Percentiles rank a stretch among this genome's conserved stretches.
phyloP scores from a whole-genome alignment of 2,888 invertebrate genomes.

The Steinernema scapterisci region DNA sequence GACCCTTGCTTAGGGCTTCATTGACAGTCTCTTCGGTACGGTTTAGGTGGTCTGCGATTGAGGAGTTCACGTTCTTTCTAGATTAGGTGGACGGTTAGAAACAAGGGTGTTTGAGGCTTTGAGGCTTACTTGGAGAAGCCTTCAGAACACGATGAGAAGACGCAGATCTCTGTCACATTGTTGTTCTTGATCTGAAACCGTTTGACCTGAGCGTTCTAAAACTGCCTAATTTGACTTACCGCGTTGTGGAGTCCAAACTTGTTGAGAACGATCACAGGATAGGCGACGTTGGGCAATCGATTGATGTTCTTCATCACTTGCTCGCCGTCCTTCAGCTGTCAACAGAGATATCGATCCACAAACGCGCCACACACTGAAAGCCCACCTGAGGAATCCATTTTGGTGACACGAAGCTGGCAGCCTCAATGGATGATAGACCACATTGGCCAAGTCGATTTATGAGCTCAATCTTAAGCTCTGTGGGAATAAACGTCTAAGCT shows the following conservation, averaged over 20 bases:
- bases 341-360: background rate
- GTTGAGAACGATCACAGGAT: constrained; percentile 93
- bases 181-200: constrained; percentile 76
- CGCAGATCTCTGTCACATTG: constrained; percentile 84
- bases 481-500: constrained; percentile 76
- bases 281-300: constrained; percentile 75
- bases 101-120: no score
- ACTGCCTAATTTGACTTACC: constrained; percentile 37
- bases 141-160: constrained; percentile 94
- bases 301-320: constrained; percentile 56
- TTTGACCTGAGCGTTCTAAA: background rate
- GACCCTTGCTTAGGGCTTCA: constrained; percentile 76
- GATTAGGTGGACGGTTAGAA: background rate
- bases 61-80: constrained; percentile 88
- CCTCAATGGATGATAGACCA: constrained; percentile 86
- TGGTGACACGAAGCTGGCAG: constrained; percentile 94
- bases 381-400: constrained; percentile 92
- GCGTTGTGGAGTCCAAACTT: constrained; percentile 80
- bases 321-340: constrained; percentile 83
- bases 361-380: background rate
- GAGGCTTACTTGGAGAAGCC: constrained; percentile 76
- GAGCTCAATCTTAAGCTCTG: constrained; percentile 84
- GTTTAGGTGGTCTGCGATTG: constrained; percentile 81
- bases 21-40: constrained; percentile 78
- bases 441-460: constrained; percentile 83